Evolutionary conservation across 2,113 vertebrate species (phyloP), one percentile per base, ranked within the genome.

Genomic region (Hymenochirus boettgeri): DNA sequence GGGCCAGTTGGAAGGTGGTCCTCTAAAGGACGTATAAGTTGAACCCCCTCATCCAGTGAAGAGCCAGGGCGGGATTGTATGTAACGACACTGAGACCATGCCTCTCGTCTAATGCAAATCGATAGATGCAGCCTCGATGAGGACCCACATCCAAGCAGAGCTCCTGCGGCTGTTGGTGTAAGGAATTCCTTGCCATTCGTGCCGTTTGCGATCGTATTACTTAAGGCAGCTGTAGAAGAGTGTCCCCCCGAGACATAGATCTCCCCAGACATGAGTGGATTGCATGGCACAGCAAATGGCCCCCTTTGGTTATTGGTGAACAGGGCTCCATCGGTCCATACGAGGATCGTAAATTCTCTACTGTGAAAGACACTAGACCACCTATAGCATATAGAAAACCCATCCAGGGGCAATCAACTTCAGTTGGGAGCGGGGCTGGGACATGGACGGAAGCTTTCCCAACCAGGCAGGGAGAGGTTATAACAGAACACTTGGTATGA

Each of bases 111-210:
- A 96, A 84, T 0, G 98, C 95, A 0, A 99, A 97, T 72, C 96
- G 91, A 79, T 98, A 98, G 67, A 99, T 88, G 85, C 90, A 97
- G 76, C 84, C 93, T 59, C 89, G 90, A 39, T 93, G 82, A 2
- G 94, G 90, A 79, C 98, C 95, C n/a, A n/a, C 95, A 99, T 94
- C 80, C 92, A 93, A 0, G 90, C 83, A 1, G 96, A 95, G 69
- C 93, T 92, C 70, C 90, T 87, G 22, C 93, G 85, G 10, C 65
- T 69, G 86, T 90, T 93, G 80, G 93, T 96, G 80, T 91, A 92
- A 2, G 96, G 96, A 15, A 94, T 97, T 75, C 96, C 96, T 70
- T 95, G 93, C 96, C 96, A 99, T 83, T 97, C 94, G 0, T 97
- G 91, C n/a, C 89, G 86, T 73, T 92, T 92, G 7, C 92, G 81